phyloP scores from a whole-genome alignment of 1,140 invertebrate genomes.

The Drosophila seguyi region DNA sequence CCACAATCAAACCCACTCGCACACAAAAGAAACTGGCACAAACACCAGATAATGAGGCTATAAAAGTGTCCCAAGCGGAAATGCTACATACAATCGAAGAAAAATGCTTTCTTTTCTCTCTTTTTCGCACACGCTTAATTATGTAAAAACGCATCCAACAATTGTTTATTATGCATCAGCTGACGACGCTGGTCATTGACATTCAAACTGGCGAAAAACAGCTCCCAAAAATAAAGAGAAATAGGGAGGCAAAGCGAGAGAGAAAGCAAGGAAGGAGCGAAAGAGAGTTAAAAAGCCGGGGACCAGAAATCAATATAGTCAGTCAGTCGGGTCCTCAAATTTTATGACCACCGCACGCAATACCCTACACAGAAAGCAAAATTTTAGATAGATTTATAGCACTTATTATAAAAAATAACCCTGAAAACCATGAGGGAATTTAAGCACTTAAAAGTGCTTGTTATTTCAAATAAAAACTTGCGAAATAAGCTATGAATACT shows the following conservation, averaged over 20 bases:
- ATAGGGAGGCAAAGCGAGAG: constrained; percentile 17
- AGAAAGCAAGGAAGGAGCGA: constrained; percentile 6
- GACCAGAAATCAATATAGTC: constrained; percentile 71
- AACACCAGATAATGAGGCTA: constrained; percentile 61
- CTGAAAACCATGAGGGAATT: background rate
- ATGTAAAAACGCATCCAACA: constrained; percentile 52
- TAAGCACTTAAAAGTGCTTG: background rate
- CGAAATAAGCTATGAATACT: background rate
- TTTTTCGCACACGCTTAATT: constrained; percentile 24
- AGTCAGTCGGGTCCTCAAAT: constrained; percentile 43
- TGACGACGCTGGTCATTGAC: constrained; percentile 73
- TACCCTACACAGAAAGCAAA: constrained; percentile 28
- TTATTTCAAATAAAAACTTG: background rate
- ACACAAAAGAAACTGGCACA: constrained; percentile 20
- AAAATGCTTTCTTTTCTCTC: constrained; percentile 26
- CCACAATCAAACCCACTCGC: constrained; percentile 14
- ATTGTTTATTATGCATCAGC: constrained; percentile 77
- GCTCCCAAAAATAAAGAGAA: constrained; percentile 35
- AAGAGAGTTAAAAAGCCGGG: constrained; percentile 27
- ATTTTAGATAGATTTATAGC: no score
- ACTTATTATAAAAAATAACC: background rate
- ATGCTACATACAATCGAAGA: constrained; percentile 59
- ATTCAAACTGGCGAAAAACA: constrained; percentile 57
- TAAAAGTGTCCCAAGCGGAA: constrained; percentile 68
- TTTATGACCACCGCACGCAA: constrained; percentile 72